Evolutionary conservation across 2,888 invertebrate species (phyloP), one percentile per base, ranked within the genome.

Genomic region (Chirona hameri): DNA sequence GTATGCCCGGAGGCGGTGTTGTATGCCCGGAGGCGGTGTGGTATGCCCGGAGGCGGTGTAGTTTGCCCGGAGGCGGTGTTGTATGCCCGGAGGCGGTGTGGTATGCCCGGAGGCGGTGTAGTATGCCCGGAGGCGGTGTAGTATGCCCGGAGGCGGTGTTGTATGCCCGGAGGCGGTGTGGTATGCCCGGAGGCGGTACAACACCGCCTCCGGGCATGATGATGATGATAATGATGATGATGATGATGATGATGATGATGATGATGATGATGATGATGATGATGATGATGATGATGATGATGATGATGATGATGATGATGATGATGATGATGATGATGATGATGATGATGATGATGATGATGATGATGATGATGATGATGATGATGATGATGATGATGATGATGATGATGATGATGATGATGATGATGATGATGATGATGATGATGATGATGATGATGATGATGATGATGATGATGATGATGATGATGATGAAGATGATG

Each of bases 181-280:
- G n/a, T n/a, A n/a, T n/a, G n/a, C n/a, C n/a, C n/a, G n/a, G n/a
- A n/a, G n/a, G n/a, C n/a, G n/a, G n/a, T n/a, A n/a, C n/a, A n/a
- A n/a, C n/a, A n/a, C n/a, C n/a, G n/a, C n/a, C n/a, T n/a, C n/a
- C n/a, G n/a, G n/a, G n/a, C n/a, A n/a, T n/a, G n/a, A n/a, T n/a
- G n/a, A 65, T 65, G 65, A 65, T 65, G n/a, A 65, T 65, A 65
- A 65, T 65, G n/a, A 65, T 65, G n/a, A 65, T 65, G n/a, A 65
- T 65, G n/a, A 65, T 65, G n/a, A 65, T 65, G n/a, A 65, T 65
- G n/a, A 65, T 65, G n/a, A 65, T 65, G n/a, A 65, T 65, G n/a
- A 65, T 65, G n/a, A 65, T 65, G n/a, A 65, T 65, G n/a, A 65
- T 65, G n/a, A 65, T 65, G n/a, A 65, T 65, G n/a, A 65, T 65